Evolutionary conservation across 2,888 invertebrate species (phyloP), one percentile per base, ranked within the genome.

Genomic region (Acheta domesticus): DNA sequence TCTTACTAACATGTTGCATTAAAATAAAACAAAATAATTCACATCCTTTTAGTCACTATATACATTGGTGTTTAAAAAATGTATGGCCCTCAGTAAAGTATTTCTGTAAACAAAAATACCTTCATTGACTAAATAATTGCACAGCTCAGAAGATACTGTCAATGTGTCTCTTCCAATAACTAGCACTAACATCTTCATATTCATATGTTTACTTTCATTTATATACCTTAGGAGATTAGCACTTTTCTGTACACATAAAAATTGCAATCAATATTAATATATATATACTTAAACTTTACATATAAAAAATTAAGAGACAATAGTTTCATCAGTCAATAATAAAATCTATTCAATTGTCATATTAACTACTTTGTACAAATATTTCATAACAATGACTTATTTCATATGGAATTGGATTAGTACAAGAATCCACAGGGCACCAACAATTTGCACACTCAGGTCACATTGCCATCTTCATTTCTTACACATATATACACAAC

Each of bases 231-330:
- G 74, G 21, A 74, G n/a, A 21, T 36, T 21, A 36, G 23, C 21
- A 75, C 21, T 75, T 75, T 21, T 75, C 20, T 75, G 75, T 75
- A 75, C 75, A 75, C 75, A 75, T 36, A 21, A 36, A 36, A 75
- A 75, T 19, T 75, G n/a, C 23, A 36, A n/a, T 75, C 75, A 36
- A 36, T 75, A 36, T 75, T 75, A 75, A 36, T n/a, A 75, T 62
- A 36, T n/a, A 75, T 75, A 62, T 62, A 62, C 62, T 62, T 62
- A 62, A 14, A 62, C n/a, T 62, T 62, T n/a, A 62, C 62, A 62
- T 62, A 62, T 62, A 62, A 62, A 62, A 62, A 62, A 62, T 62
- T 62, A 62, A n/a, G 62, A 62, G 62, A 62, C n/a, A 62, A 62
- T 62, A 62, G 62, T 19, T 62, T 62, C n/a, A 19, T 62, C 62